Evolutionary conservation across 1,140 invertebrate species (phyloP), one percentile per base, ranked within the genome.

Genomic region (Nebria ingens): DNA sequence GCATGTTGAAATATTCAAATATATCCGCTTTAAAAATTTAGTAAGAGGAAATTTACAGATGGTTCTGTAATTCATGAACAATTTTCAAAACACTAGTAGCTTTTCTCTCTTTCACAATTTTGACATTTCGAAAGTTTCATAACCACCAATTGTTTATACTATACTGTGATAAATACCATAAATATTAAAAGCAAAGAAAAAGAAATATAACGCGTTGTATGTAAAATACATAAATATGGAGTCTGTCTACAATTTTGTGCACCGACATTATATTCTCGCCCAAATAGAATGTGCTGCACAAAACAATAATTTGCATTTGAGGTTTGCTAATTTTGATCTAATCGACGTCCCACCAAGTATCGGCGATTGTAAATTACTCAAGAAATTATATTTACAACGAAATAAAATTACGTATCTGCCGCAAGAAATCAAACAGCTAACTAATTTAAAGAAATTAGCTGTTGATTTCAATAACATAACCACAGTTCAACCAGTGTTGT

Each of bases 401-500:
- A 82, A 81, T 64, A 76, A 75, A 62, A 73, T 82, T 54, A 70
- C 67, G 57, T 67, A 63, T 60, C 62, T 81, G 21, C 72, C 73
- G 17, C 56, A 58, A 0, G 54, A 63, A 42, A 49, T 75, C 15
- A 63, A 57, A 15, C 60, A 58, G 23, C 61, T 75, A 2, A 59
- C 63, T 20, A 66, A 70, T 2, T 55, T 75, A 19, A 66, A 70
- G 25, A 77, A 74, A 6, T 64, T 81, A 40, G 76, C 77, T 9
- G 59, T 82, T 62, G 78, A 81, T 61, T 80, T 86, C 60, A 79
- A 82, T 56, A 84, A 83, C 56, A 73, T 94, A 42, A 80, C 77
- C 61, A 79, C 81, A 23, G 77, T 82, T 62, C 79, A 81, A 6
- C 55, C 67, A n/a, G 75, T 76, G 60, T 73, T 85, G 51, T 77